These are phyloP conservation scores for Hippocampus kuda DNA, from an alignment of 2,797 vertebrate genomes.

Conservation along the genomic window DNA sequence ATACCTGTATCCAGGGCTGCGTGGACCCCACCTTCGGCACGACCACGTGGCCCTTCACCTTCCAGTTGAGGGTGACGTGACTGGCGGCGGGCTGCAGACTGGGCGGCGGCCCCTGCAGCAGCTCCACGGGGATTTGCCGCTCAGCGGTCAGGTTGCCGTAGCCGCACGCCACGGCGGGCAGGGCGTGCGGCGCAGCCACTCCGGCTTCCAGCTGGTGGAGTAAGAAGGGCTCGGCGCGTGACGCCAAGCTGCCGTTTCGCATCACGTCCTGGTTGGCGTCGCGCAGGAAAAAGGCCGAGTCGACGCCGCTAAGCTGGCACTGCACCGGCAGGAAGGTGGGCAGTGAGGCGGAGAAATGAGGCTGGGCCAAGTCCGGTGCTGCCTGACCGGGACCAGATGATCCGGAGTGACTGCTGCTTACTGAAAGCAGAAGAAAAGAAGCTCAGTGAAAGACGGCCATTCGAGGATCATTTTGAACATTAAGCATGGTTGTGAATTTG, in stretches of 20 bases:
- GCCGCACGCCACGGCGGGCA: conserved; percentile 76
- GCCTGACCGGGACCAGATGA: conserved; percentile 47
- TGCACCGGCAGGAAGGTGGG: conserved; percentile 80
- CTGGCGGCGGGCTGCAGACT: conserved; percentile 61
- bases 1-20: conserved; percentile 77
- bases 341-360: conserved; percentile 76
- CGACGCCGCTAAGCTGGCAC: conserved; percentile 70
- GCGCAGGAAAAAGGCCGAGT: conserved; percentile 82
- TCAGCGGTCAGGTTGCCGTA: conserved; percentile 81
- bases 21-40: conserved; percentile 74
- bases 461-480: neutral
- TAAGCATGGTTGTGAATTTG: too few species aligned
- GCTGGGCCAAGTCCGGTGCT: conserved; percentile 45
- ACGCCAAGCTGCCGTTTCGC: conserved; percentile 84
- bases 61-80: conserved; percentile 82
- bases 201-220: conserved; percentile 70
- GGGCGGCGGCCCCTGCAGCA: conserved; percentile 69
- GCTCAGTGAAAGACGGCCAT: neutral
- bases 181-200: conserved; percentile 39
- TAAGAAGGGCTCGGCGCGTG: conserved; percentile 80
- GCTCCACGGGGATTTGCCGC: conserved; percentile 68
- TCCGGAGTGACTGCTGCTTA: conserved; percentile 52
- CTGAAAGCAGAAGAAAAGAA: conserved; percentile 43
- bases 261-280: conserved; percentile 89
- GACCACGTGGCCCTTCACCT: conserved; percentile 81